A percentile compares a stretch with the other conserved stretches of the same genome.
Conservation (phyloP, 2,113 vertebrate species). For the Pandion haliaetus region DNA sequence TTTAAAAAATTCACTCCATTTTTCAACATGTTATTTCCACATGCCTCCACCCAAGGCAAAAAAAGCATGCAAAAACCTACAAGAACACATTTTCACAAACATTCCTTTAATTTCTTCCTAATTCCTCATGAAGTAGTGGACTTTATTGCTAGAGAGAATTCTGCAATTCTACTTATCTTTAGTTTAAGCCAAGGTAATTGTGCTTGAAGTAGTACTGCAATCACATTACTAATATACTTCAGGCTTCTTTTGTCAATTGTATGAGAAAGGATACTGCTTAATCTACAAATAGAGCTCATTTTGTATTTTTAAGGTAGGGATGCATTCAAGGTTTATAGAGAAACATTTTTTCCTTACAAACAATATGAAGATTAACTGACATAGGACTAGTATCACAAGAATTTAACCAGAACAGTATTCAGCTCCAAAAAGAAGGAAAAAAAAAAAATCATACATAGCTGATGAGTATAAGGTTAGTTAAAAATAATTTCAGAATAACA, state of each 20-base stretch:
- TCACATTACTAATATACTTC: conserved; percentile 15
- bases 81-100: neutral
- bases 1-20: neutral
- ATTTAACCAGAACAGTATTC: neutral
- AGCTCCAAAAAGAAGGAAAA: neutral
- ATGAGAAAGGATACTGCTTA: conserved; percentile 20
- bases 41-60: neutral
- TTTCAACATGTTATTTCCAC: neutral
- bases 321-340: neutral
- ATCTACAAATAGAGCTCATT: neutral
- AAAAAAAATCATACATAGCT: neutral
- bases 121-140: neutral
- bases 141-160: neutral
- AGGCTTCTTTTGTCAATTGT: conserved; percentile 33
- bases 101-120: conserved; percentile 40
- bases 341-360: neutral
- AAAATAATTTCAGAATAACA: neutral
- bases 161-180: conserved; percentile 44
- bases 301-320: neutral
- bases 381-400: neutral
- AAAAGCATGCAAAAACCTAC: neutral
- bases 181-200: conserved; percentile 52
- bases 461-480: neutral
- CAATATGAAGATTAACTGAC: neutral
- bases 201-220: conserved; percentile 41